Conservation (phyloP, 2,797 vertebrate species). For the Rhabdomys pumilio region DNA sequence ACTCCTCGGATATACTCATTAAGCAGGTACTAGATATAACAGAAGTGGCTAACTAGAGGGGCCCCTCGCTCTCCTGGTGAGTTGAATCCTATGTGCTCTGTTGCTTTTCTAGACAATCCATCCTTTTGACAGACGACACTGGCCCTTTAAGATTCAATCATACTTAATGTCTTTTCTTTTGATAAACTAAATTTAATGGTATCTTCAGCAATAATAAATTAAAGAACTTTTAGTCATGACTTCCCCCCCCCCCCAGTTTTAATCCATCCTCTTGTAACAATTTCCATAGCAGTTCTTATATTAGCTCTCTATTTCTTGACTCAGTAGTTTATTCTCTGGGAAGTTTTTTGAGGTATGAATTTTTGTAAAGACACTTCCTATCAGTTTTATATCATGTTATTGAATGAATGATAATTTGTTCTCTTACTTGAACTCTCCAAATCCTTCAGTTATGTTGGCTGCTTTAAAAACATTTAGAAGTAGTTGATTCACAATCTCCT, state of each 20-base stretch:
- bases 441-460: not conserved
- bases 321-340: not conserved
- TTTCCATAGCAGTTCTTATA: accelerated
- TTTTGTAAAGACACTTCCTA: not conserved
- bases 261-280: not conserved
- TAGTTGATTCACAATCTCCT: not conserved
- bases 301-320: not conserved
- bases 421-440: not conserved
- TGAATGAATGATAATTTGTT: not conserved
- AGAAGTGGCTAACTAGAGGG: not conserved
- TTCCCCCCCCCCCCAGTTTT: not conserved
- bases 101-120: not conserved
- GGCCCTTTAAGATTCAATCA: not conserved
- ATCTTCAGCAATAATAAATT: not conserved
- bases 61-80: not conserved
- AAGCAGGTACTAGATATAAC: not conserved
- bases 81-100: not conserved
- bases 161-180: not conserved
- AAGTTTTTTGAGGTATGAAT: not conserved
- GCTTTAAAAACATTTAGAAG: not conserved
- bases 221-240: not conserved
- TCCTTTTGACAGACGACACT: not conserved
- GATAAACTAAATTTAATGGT: not conserved
- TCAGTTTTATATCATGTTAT: not conserved
- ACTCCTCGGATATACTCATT: not conserved